These are phyloP conservation scores for Phocides pigmalion DNA, from an alignment of 1,140 invertebrate species.

Conservation along the genomic window DNA sequence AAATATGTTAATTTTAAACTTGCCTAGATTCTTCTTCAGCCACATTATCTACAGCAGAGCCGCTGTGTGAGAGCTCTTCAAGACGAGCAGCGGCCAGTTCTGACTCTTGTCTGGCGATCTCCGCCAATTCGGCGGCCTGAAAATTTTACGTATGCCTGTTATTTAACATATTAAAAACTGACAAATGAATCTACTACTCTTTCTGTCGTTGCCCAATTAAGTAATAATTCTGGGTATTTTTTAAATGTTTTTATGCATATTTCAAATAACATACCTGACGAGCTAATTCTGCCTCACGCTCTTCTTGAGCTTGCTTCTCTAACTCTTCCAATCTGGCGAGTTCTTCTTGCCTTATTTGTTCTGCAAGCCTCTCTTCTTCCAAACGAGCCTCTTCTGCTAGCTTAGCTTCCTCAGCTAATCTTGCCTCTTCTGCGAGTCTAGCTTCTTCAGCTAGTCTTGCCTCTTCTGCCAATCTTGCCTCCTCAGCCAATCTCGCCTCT, in stretches of 20 bases:
- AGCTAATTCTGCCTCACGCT: slow-evolving; percentile 85
- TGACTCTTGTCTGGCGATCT: slow-evolving; percentile 85
- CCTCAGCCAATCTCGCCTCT: slow-evolving; percentile 80
- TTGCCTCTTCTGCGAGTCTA: slow-evolving; percentile 72
- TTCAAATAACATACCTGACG: slow-evolving; percentile 72
- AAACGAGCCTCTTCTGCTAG: slow-evolving; percentile 73
- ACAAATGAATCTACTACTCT: no score
- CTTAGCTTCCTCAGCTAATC: slow-evolving; percentile 80
- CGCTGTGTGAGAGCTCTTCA: slow-evolving; percentile 85
- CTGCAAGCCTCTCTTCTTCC: slow-evolving; percentile 84
- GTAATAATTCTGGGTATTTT: no score
- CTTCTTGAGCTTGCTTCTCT: slow-evolving; percentile 84
- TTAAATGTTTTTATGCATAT: no score
- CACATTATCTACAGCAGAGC: slow-evolving; percentile 82
- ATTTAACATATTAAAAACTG: background rate
- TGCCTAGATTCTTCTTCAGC: slow-evolving; percentile 72
- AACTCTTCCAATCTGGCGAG: slow-evolving; percentile 82
- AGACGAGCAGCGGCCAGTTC: slow-evolving; percentile 85
- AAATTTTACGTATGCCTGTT: slow-evolving; percentile 41
- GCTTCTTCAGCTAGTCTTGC: slow-evolving; percentile 84
- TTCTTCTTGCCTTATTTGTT: slow-evolving; percentile 84
- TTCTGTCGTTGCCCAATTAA: no score
- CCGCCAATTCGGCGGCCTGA: slow-evolving; percentile 85
- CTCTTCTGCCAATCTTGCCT: slow-evolving; percentile 83
- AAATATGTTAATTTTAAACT: no score